These are phyloP conservation scores for Heterodera schachtii DNA, from an alignment of 1,140 invertebrate species.

Conservation along the genomic window DNA sequence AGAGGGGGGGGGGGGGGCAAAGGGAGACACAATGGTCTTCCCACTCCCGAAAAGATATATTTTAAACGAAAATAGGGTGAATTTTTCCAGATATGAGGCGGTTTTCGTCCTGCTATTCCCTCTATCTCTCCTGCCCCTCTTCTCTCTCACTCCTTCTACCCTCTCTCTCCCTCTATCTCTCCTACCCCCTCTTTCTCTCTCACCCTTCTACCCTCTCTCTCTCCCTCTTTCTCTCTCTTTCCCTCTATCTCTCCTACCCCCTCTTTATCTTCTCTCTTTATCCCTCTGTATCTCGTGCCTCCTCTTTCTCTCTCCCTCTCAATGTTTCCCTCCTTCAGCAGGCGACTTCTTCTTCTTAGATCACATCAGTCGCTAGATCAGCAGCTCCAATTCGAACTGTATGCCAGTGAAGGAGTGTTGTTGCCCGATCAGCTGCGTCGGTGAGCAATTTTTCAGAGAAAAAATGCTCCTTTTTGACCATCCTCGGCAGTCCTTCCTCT, in stretches of 20 bases:
- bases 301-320: neutral
- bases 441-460: neutral
- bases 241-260: no score
- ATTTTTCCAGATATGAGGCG: no score
- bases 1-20: no score
- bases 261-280: neutral
- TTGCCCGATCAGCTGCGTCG: neutral
- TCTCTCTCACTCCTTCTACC: no score
- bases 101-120: no score
- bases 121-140: neutral
- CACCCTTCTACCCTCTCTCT: neutral
- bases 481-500: neutral
- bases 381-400: constrained; percentile 18
- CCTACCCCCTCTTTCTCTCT: neutral
- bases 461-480: neutral
- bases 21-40: no score
- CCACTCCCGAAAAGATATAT: no score
- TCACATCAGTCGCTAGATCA: constrained; percentile 19
- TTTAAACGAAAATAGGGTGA: no score
- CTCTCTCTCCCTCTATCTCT: no score
- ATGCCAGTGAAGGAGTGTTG: neutral
- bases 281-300: neutral
- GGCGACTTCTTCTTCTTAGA: neutral
- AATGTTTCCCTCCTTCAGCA: neutral
- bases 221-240: no score